Conservation (phyloP, 2,797 vertebrate species). For the Premnoplex brunnescens region DNA sequence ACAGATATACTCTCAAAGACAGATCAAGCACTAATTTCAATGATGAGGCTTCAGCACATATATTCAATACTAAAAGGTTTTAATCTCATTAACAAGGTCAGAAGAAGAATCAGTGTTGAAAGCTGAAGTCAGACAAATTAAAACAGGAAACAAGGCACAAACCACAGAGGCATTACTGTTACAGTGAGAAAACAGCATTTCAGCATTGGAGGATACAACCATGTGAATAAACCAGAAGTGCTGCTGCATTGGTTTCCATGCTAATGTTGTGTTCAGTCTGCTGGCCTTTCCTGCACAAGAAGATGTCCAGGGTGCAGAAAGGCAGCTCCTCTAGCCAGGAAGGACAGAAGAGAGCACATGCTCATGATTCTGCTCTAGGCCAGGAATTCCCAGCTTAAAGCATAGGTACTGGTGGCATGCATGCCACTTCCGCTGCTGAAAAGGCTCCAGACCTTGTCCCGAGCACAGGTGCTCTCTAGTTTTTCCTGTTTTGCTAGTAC, state of each 20-base stretch:
- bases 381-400: neutral
- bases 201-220: neutral
- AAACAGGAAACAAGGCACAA: neutral
- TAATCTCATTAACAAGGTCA: neutral
- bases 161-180: neutral
- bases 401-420: neutral
- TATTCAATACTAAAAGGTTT: neutral
- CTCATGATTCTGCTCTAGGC: constrained; percentile 5
- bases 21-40: neutral
- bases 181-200: neutral
- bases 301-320: neutral
- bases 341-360: neutral
- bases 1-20: neutral
- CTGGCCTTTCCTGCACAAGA: neutral
- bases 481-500: neutral
- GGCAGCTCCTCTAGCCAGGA: neutral
- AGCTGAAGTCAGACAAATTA: neutral
- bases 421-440: neutral
- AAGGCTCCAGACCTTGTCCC: neutral
- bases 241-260: neutral
- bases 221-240: neutral
- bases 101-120: neutral
- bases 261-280: neutral
- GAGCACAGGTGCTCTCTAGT: neutral
- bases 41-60: neutral